phyloP scores from a whole-genome alignment of 2,888 invertebrate species.

The Creontiades dilutus region DNA sequence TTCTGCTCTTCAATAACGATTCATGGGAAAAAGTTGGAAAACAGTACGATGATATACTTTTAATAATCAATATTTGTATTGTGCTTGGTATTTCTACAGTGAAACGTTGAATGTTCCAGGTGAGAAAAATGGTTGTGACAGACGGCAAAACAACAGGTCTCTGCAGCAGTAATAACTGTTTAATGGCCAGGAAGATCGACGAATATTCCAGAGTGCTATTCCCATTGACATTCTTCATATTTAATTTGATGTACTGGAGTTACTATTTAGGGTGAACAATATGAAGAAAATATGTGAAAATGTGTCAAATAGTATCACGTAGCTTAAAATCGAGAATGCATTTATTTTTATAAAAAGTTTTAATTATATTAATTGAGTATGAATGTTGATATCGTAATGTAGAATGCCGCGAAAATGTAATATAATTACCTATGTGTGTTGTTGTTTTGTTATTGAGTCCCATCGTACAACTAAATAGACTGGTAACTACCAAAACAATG shows the following conservation, averaged over 20 bases:
- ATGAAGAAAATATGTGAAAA: background rate
- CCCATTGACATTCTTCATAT: conserved; percentile 74
- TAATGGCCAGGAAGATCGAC: conserved; percentile 74
- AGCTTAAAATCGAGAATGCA: conserved; percentile 1
- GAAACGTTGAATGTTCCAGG: conserved; percentile 60
- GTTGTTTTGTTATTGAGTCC: background rate
- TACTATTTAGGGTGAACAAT: conserved; percentile 72
- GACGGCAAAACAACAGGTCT: conserved; percentile 65
- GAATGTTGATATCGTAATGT: background rate
- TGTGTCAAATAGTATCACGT: conserved; percentile 20
- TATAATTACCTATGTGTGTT: background rate
- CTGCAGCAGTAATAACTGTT: conserved; percentile 72
- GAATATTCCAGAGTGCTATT: conserved; percentile 74
- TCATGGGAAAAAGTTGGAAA: too few species aligned
- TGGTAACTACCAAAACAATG: too few species aligned
- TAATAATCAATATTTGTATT: too few species aligned
- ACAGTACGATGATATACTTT: too few species aligned
- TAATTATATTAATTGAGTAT: background rate
- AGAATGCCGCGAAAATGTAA: background rate
- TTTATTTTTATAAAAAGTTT: conserved; percentile 17
- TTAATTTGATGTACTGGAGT: conserved; percentile 74
- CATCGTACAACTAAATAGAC: background rate
- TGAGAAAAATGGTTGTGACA: conserved; percentile 68
- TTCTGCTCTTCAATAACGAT: too few species aligned
- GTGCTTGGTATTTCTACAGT: too few species aligned